These are phyloP conservation scores for Drosophila dunni DNA, from an alignment of 1,140 invertebrate species.

Conservation along the genomic window DNA sequence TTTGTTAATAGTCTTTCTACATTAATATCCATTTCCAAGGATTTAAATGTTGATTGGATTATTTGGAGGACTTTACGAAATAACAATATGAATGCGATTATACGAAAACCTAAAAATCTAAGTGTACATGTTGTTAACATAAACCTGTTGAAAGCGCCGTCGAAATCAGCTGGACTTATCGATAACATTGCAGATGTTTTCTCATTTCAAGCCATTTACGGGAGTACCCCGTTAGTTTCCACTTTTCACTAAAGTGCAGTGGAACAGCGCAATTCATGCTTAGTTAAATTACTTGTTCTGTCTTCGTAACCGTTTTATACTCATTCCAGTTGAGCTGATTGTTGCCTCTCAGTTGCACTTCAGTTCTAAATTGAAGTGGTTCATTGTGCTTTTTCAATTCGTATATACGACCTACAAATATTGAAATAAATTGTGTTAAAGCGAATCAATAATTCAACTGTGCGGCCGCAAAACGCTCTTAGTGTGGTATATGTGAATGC, in stretches of 20 bases:
- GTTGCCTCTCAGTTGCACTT: conserved; percentile 36
- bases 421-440: conserved; percentile 26
- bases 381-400: neutral
- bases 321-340: neutral
- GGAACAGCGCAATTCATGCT: neutral
- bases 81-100: no score
- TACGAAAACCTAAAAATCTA: no score
- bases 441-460: conserved; percentile 38
- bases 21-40: no score
- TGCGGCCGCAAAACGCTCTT: conserved; percentile 21
- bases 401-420: neutral
- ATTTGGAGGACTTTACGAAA: no score
- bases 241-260: conserved; percentile 13
- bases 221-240: conserved; percentile 1
- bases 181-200: conserved; percentile 3
- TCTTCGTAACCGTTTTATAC: neutral
- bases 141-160: neutral
- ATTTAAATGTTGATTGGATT: no score
- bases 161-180: neutral
- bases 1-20: no score
- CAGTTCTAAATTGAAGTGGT: conserved; percentile 24
- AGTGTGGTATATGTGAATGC: conserved; percentile 44
- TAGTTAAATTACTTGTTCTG: conserved; percentile 1
- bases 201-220: neutral
- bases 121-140: no score